Conservation (phyloP, 2,113 vertebrate genomes). For the Orientallactaga bullata region DNA sequence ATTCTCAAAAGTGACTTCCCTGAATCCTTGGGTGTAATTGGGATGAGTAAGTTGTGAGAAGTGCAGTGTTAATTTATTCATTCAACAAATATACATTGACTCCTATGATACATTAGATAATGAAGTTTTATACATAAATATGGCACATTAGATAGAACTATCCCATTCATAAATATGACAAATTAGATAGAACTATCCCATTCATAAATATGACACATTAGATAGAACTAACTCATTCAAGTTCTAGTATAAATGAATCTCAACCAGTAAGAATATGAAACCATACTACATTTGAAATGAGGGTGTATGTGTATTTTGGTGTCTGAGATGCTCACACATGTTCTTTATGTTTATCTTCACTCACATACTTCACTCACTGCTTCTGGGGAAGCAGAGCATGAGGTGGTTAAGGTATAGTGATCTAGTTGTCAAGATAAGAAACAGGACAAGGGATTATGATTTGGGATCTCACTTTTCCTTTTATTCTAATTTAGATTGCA, state of each 20-base stretch:
- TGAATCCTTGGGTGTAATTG: neutral
- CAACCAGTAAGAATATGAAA: slow-evolving; percentile 31
- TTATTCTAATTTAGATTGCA: neutral
- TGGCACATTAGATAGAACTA: neutral
- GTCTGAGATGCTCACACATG: neutral
- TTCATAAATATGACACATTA: neutral
- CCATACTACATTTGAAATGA: neutral
- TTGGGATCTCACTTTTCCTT: neutral
- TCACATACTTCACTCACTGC: too few species aligned
- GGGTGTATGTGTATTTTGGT: neutral
- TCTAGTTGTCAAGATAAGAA: neutral
- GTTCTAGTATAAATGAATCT: neutral
- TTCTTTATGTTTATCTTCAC: neutral
- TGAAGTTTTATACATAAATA: neutral
- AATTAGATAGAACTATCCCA: neutral
- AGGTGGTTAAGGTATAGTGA: neutral
- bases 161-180: neutral
- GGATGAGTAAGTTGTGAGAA: neutral
- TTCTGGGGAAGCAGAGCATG: neutral
- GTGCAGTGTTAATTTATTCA: neutral
- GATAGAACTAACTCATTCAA: neutral
- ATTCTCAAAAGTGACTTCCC: neutral
- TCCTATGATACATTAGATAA: neutral
- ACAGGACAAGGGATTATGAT: neutral
- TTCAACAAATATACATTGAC: neutral